These are phyloP conservation scores for Drosophila ananassae DNA, from an alignment of 1,140 invertebrate species.

Conservation along the genomic window DNA sequence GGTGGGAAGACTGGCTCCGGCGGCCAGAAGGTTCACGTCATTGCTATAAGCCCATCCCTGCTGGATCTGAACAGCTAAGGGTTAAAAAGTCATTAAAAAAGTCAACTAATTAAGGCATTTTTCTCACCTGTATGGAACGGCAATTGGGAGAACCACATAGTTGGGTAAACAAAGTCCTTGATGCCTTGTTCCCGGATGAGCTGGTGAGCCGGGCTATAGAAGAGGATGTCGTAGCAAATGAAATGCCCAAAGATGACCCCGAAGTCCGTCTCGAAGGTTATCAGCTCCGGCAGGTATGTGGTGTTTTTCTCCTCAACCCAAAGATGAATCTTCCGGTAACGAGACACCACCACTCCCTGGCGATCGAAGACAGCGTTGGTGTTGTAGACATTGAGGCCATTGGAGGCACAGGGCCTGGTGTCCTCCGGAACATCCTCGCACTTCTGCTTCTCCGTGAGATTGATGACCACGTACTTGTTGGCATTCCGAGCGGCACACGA, in stretches of 20 bases:
- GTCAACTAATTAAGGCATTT: too few species aligned
- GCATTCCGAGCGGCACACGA: slow-evolving; percentile 65
- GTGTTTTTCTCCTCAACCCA: slow-evolving; percentile 83
- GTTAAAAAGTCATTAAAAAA: too few species aligned
- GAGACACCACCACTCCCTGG: slow-evolving; percentile 85
- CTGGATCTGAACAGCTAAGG: slow-evolving; percentile 84
- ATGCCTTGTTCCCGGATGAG: slow-evolving; percentile 82
- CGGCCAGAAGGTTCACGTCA: slow-evolving; percentile 85
- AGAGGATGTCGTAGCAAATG: slow-evolving; percentile 92
- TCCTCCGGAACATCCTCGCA: slow-evolving; percentile 84
- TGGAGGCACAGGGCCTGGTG: slow-evolving; percentile 66
- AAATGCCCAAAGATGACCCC: slow-evolving; percentile 92
- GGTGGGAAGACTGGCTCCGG: slow-evolving; percentile 82
- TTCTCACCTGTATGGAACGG: slow-evolving; percentile 88
- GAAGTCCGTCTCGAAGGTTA: slow-evolving; percentile 91
- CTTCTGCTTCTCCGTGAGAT: slow-evolving; percentile 88
- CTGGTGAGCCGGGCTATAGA: slow-evolving; percentile 85
- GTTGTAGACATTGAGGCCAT: slow-evolving; percentile 87
- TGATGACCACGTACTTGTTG: slow-evolving; percentile 88
- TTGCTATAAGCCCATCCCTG: slow-evolving; percentile 85
- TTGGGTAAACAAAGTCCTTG: slow-evolving; percentile 89
- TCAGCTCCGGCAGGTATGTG: slow-evolving; percentile 79
- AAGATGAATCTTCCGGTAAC: slow-evolving; percentile 91
- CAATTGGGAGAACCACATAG: slow-evolving; percentile 90
- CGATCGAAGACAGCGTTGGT: slow-evolving; percentile 90